Evolutionary conservation across 2,797 vertebrate species (phyloP), one percentile per base, ranked within the genome.

Genomic region (Pantherophis vulpinus): DNA sequence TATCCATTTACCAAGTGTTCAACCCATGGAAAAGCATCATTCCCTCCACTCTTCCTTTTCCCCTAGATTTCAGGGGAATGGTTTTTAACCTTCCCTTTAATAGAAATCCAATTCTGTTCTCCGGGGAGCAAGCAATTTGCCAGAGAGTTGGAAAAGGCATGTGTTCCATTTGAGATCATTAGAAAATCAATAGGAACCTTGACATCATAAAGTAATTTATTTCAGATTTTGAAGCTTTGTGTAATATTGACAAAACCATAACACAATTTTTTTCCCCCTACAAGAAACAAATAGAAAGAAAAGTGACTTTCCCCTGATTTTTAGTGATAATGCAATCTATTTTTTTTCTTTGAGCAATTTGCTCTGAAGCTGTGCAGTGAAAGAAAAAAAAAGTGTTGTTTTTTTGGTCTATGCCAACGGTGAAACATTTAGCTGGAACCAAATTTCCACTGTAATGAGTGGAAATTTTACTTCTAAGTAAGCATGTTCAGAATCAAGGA

Each of bases 101-200:
- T 90, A 95, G 32, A 25, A 55, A 93, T 91, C 95, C 96, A 95
- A 90, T 95, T 83, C 79, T 47, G 23, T 83, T 83, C 79, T 83
- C 79, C 4, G 92, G 88, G 79, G 58, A 95, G 90, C n/a, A 79
- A 95, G 90, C 87, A 95, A 95, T 96, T 97, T 96, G 96, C 96
- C 95, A 96, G 93, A 93, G 92, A 97, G 95, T 37, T 63, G 90
- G 89, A 94, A 97, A 97, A 79, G 32, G 96, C 94, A 95, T 95
- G 94, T 93, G 94, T 97, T 96, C 94, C 94, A 95, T 97, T 96
- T 25, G 6, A 96, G 97, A 97, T 97, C 61, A 96, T 96, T 96
- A 90, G 93, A 97, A 97, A 97, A 97, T 97, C 96, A 97, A 97
- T 97, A 96, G 92, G 86, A 87, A 25, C 94, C 70, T 93, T 27